Percentiles rank a stretch among this genome's conserved stretches.
These are phyloP conservation scores for Aldrovandia affinis DNA, from an alignment of 2,797 vertebrate species.

Conservation along the genomic window DNA sequence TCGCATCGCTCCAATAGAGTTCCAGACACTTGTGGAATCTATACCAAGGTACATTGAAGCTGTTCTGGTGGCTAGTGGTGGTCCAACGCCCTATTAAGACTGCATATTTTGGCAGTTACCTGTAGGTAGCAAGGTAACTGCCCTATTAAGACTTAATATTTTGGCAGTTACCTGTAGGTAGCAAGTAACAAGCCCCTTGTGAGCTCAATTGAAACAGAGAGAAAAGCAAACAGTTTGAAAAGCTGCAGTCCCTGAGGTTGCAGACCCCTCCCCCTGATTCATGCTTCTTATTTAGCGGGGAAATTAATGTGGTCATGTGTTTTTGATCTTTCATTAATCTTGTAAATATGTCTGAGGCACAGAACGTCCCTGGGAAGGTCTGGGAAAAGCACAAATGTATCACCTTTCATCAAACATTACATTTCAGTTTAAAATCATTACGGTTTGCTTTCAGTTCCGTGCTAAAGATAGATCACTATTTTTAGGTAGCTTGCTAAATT, in stretches of 20 bases:
- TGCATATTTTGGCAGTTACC: no score
- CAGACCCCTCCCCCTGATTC: neutral
- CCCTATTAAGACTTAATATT: no score
- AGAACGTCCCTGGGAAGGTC: neutral
- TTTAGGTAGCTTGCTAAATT: neutral
- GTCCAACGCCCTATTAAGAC: no score
- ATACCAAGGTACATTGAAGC: no score
- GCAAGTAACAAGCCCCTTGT: neutral
- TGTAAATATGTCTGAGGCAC: neutral
- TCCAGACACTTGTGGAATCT: no score
- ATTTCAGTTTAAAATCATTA: neutral
- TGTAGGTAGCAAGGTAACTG: no score
- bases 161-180: neutral
- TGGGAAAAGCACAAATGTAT: neutral
- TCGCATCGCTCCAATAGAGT: no score
- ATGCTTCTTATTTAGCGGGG: conserved; percentile 1
- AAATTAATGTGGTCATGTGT: neutral
- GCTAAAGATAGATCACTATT: neutral
- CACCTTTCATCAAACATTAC: neutral
- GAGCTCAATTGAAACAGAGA: neutral
- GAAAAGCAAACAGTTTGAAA: neutral
- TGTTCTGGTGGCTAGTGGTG: no score
- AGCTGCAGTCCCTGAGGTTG: neutral
- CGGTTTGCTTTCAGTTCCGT: neutral
- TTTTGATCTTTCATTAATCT: neutral